Evolutionary conservation across 2,797 vertebrate genomes (phyloP), one percentile per base, ranked within the genome.

Genomic region (Chloroceryle amazona): DNA sequence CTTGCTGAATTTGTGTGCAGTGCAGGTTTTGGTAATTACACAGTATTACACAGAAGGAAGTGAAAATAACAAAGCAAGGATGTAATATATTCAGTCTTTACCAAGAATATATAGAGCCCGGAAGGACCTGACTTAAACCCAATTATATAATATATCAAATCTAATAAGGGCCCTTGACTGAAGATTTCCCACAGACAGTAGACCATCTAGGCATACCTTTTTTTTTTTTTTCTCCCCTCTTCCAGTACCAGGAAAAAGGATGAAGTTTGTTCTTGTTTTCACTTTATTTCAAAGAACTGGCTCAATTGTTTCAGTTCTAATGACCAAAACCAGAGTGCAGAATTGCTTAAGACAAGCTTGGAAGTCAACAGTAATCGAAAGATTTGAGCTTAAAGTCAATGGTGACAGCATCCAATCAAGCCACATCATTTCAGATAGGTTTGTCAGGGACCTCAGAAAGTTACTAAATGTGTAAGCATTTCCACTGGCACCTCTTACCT

Each of bases 51-150:
- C 15, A 89, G 51, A 84, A 81, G 37, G 86, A 86, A 92, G 14
- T 26, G 60, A 62, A 93, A 84, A 65, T 29, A 92, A 76, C 11
- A 55, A 88, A 63, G 18, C 18, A 60, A 67, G 37, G 52, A 63
- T 11, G 6, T 41, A 87, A 89, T 54, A 39, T 22, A 54, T 71
- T 89, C 47, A 42, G 52, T 76, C 44, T 63, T 81, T 58, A 86
- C 46, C 68, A 72, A 39, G 76, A 31, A 76, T 15, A 67, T 26
- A 78, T 4, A 83, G 21, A 81, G 49, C 21, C 29, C 1, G 4
- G 61, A 94, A 95, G 62, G 23, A 92, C 25, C 33, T 46, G 57
- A 93, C 47, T 93, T 82, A 80, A 89, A 92, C 13, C 14, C 11
- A 81, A 12, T 65, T 85, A 81, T 20, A 65, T 44, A 87, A 47